Base-by-base conservation (phyloP, 2,113 vertebrate species). In the Hassar affinis region DNA sequence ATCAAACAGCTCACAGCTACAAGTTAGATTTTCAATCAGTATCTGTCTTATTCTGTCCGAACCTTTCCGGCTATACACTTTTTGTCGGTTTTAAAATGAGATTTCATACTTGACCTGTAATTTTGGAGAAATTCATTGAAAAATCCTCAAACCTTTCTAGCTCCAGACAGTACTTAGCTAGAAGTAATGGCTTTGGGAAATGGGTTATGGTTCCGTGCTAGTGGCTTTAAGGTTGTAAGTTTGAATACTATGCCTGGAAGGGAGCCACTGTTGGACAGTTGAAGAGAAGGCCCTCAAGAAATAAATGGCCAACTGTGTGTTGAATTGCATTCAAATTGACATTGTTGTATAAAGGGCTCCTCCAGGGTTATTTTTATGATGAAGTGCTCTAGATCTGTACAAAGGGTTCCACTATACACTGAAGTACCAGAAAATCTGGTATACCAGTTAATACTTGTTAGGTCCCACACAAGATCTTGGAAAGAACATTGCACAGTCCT, bases 1-100 rank as follows among this genome's bases (percentile, higher is more conserved):
- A 38, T 61, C 38, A 79, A 72, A 79, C 38, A 78, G 56, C 45
- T 47, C 42, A 51, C 42, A 35, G 18, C n/a, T 74, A 18, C 68
- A 64, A 57, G 75, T 84, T n/a, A 33, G 30, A 57, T 74, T 79
- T 79, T 79, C 14, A 77, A 20, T 62, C 9, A 47, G 18, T 51
- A 8, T 62, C 18, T 57, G 25, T 20, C 18, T 78, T 27, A 7
- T 57, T 52, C n/a, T 84, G 62, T 35, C n/a, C 20, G 25, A 47
- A 7, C 11, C 1, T 9, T 47, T 74, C 52, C 52, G 74, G 35
- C 33, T 38, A 35, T 71, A 59, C 38, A 74, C 6, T 59, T 10
- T 61, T 2, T 74, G 38, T 25, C 14, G 20, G 12, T 14, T 3
- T 72, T 56, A 59, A 45, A 81, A 45, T 15, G 35, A 61, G 27